phyloP scores from a whole-genome alignment of 2,888 invertebrate species.

The Metalampra italica region DNA sequence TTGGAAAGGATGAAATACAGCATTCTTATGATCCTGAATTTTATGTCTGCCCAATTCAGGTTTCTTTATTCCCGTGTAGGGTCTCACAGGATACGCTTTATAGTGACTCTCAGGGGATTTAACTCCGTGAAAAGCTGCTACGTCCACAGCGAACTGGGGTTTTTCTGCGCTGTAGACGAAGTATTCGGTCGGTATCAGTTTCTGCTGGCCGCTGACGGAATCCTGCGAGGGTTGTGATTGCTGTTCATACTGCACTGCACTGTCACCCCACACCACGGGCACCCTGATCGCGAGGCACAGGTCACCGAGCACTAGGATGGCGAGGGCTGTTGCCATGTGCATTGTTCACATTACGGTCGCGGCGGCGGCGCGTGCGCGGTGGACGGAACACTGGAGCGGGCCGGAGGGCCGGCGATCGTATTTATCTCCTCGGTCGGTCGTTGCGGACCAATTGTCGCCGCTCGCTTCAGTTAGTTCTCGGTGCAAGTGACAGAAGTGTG shows the following conservation, averaged over 20 bases:
- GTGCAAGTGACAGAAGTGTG: slow-evolving; percentile 22
- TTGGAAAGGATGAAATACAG: slow-evolving; percentile 44
- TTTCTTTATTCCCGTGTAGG: slow-evolving; percentile 41
- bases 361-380: slow-evolving; percentile 38
- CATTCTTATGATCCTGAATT: slow-evolving; percentile 38
- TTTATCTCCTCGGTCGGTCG: slow-evolving; percentile 74
- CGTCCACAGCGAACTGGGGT: slow-evolving; percentile 59
- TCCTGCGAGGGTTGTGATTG: neutral
- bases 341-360: slow-evolving; percentile 70
- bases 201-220: slow-evolving; percentile 14
- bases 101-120: slow-evolving; percentile 53
- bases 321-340: slow-evolving; percentile 44
- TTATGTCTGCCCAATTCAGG: slow-evolving; percentile 55
- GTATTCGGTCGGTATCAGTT: slow-evolving; percentile 48
- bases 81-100: slow-evolving; percentile 51
- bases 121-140: slow-evolving; percentile 61
- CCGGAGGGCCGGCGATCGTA: slow-evolving; percentile 50
- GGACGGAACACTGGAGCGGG: slow-evolving; percentile 36
- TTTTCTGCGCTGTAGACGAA: slow-evolving; percentile 63
- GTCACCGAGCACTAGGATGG: slow-evolving; percentile 51
- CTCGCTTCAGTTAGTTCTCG: slow-evolving; percentile 50
- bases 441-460: slow-evolving; percentile 66
- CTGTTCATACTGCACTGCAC: slow-evolving; percentile 45
- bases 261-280: slow-evolving; percentile 53
- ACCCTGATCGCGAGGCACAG: slow-evolving; percentile 58